Evolutionary conservation across 2,888 invertebrate species (phyloP), one percentile per base, ranked within the genome.

Genomic region (Metellina segmentata): DNA sequence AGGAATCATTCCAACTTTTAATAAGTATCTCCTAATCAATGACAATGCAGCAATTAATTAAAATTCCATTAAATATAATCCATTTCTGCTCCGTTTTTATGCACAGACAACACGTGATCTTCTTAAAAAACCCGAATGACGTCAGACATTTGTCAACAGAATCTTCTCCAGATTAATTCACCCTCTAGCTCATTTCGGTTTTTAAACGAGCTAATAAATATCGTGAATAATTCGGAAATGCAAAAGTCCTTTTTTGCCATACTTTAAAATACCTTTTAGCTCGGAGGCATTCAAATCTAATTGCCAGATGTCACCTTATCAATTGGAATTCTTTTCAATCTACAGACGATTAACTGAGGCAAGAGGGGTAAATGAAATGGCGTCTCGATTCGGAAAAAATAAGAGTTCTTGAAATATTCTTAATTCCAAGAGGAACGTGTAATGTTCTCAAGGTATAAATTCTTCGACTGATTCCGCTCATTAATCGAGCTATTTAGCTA

Each of bases 161-260:
- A 91, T 86, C 86, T 91, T 86, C 86, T 77, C 81, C 90, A 91
- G 81, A 91, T 91, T 91, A 91, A 91, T 91, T 91, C 75, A 48
- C 90, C 90, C 86, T 81, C 81, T 61, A 81, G 90, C 89, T 75
- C 71, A 52, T 79, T 85, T 91, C 81, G 86, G 90, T 91, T 86
- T 91, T 86, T 91, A 91, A 91, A 91, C 71, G 90, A 86, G 86
- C 90, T 91, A 91, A 91, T 91, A 91, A 91, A 91, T 91, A 86
- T 91, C 90, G 81, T 69, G 70, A 75, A 91, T 91, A 81, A 86
- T 91, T 86, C 77, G 74, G 51, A 83, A 85, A 72, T 20, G 74
- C 53, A 74, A 81, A 13, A 0, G 11, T 72, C 75, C 81, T 85
- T 89, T 83, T 85, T 74, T 49, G 11, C 19, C 52, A 20, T 20